Evolutionary conservation across 2,113 vertebrate genomes (phyloP).

Genomic region (Euleptes europaea): DNA sequence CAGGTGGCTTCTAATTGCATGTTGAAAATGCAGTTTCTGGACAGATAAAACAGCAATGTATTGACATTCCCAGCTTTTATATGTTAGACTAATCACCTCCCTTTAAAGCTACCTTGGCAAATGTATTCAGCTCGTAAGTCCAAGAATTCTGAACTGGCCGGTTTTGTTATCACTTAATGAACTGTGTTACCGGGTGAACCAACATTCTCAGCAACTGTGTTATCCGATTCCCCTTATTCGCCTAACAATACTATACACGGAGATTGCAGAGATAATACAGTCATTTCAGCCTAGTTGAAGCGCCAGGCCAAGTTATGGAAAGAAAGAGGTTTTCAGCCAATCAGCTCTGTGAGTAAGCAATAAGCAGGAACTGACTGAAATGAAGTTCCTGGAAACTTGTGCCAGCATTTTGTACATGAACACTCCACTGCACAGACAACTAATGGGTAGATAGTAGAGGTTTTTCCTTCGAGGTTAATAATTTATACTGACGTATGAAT

Average conservation of each 20-base stretch:
- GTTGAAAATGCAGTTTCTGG: background rate
- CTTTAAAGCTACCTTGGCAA: background rate
- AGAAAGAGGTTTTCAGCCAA: constrained; percentile 44
- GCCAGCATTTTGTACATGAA: constrained; percentile 20
- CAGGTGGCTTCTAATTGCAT: background rate
- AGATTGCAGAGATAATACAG: constrained; percentile 50
- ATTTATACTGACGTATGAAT: background rate
- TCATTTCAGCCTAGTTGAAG: constrained; percentile 49
- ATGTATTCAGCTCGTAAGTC: constrained; percentile 25
- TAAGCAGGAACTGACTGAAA: constrained; percentile 55
- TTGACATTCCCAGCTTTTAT: background rate
- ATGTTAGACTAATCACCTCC: background rate
- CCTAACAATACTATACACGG: constrained; percentile 53
- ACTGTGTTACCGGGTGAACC: constrained; percentile 32
- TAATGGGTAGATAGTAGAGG: background rate
- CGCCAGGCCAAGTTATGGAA: constrained; percentile 11
- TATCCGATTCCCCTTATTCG: constrained; percentile 51
- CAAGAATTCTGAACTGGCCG: constrained; percentile 39
- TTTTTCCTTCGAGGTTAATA: constrained; percentile 25
- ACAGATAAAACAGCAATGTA: background rate
- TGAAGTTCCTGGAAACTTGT: constrained; percentile 58
- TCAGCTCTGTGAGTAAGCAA: constrained; percentile 58
- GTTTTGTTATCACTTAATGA: constrained; percentile 23
- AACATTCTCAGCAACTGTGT: constrained; percentile 32
- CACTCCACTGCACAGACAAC: background rate